These are phyloP conservation scores for Penaeus vannamei DNA, from an alignment of 1,140 invertebrate species.

Conservation along the genomic window DNA sequence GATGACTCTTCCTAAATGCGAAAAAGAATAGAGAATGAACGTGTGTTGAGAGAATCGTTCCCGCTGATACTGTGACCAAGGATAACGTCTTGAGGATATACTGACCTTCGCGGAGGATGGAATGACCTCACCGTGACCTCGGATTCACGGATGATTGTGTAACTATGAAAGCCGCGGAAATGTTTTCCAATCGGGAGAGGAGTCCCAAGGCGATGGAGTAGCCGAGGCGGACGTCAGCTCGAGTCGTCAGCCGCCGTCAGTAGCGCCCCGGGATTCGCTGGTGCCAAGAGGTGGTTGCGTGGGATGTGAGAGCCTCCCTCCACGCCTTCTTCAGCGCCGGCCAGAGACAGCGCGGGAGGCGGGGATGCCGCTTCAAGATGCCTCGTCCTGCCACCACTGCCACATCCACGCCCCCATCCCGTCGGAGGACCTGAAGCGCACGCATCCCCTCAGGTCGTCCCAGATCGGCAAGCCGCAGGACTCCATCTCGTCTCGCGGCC, in stretches of 20 bases:
- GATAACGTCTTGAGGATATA: background rate
- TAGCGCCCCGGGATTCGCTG: background rate
- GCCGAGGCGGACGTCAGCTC: background rate
- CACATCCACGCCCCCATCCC: constrained; percentile 61
- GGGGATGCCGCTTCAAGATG: constrained; percentile 43
- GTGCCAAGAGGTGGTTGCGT: background rate
- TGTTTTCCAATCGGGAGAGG: background rate
- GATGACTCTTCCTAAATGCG: no score
- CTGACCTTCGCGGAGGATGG: background rate
- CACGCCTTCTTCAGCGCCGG: background rate
- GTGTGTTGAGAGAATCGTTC: no score
- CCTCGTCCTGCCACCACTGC: constrained; percentile 57
- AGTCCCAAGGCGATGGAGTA: background rate
- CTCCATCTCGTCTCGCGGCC: background rate
- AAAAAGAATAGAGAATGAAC: no score
- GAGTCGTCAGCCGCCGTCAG: background rate
- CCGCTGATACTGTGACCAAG: background rate
- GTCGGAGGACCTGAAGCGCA: constrained; percentile 48
- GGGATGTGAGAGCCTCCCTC: background rate
- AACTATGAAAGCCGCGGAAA: background rate
- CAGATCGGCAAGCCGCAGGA: background rate
- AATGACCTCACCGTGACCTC: background rate
- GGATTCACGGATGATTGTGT: background rate
- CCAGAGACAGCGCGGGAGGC: background rate
- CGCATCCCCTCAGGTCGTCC: constrained; percentile 52